phyloP scores from a whole-genome alignment of 2,113 vertebrate genomes.

The Otis tarda region DNA sequence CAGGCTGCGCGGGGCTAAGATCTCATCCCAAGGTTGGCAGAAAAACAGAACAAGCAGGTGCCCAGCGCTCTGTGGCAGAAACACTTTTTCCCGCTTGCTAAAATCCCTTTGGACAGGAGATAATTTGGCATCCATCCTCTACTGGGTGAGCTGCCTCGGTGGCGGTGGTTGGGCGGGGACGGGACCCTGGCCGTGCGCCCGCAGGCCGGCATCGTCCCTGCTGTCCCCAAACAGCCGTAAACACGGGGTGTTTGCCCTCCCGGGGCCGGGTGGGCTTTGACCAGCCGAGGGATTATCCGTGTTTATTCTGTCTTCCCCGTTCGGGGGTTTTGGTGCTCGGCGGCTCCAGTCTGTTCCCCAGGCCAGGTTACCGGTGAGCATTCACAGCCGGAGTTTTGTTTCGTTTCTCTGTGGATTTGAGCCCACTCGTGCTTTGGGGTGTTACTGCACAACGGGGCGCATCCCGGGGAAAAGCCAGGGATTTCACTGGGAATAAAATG shows the following conservation, averaged over 20 bases:
- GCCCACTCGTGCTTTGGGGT: rapidly evolving
- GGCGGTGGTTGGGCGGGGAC: background rate
- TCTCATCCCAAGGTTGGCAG: background rate
- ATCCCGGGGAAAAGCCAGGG: background rate
- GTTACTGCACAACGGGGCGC: background rate
- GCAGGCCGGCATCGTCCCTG: background rate
- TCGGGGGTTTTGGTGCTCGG: background rate
- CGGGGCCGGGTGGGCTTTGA: background rate
- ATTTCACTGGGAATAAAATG: background rate
- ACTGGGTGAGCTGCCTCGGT: rapidly evolving
- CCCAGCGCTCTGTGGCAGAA: rapidly evolving
- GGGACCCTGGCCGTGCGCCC: rapidly evolving
- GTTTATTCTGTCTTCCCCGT: background rate
- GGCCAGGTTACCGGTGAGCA: background rate
- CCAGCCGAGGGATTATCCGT: background rate
- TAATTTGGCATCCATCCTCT: rapidly evolving
- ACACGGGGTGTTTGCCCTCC: background rate
- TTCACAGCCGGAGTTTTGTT: background rate
- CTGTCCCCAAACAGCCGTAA: background rate
- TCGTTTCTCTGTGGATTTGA: background rate
- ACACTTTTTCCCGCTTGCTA: background rate
- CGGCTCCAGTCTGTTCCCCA: background rate
- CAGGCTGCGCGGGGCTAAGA: background rate
- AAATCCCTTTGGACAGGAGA: background rate
- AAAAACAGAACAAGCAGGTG: background rate